Conservation (phyloP, 2,888 invertebrate species). For the Heliconius ethilla region DNA sequence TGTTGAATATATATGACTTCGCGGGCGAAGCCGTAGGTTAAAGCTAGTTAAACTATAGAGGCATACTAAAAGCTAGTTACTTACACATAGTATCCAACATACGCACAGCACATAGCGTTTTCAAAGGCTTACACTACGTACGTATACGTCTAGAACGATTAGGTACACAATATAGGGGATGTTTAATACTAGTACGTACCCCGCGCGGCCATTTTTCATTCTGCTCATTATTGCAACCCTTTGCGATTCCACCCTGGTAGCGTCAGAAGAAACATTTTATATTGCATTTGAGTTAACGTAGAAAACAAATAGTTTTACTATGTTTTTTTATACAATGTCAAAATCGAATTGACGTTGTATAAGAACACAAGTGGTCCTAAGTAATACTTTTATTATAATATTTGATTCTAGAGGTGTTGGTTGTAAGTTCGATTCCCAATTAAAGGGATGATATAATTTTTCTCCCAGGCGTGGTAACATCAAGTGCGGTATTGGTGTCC, state of each 20-base stretch:
- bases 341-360: background rate
- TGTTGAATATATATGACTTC: too few relatives aligned
- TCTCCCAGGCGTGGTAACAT: too few relatives aligned
- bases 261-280: slow-evolving; percentile 49
- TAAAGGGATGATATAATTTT: too few relatives aligned
- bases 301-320: background rate
- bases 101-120: background rate
- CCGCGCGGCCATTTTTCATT: slow-evolving; percentile 74
- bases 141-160: slow-evolving; percentile 37
- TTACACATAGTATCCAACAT: background rate
- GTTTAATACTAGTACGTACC: slow-evolving; percentile 77
- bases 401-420: too few relatives aligned
- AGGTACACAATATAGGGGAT: slow-evolving; percentile 51
- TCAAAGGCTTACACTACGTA: slow-evolving; percentile 25
- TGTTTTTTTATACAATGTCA: background rate
- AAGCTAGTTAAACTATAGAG: background rate
- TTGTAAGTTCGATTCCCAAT: too few relatives aligned
- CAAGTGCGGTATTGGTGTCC: too few relatives aligned
- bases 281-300: too few relatives aligned
- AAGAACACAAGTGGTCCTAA: too few relatives aligned
- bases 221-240: slow-evolving; percentile 74
- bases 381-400: too few relatives aligned
- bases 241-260: slow-evolving; percentile 69
- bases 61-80: background rate
- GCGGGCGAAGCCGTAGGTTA: background rate